Conservation (phyloP, 1,140 invertebrate species). For the Caenorhabditis brenneri region DNA sequence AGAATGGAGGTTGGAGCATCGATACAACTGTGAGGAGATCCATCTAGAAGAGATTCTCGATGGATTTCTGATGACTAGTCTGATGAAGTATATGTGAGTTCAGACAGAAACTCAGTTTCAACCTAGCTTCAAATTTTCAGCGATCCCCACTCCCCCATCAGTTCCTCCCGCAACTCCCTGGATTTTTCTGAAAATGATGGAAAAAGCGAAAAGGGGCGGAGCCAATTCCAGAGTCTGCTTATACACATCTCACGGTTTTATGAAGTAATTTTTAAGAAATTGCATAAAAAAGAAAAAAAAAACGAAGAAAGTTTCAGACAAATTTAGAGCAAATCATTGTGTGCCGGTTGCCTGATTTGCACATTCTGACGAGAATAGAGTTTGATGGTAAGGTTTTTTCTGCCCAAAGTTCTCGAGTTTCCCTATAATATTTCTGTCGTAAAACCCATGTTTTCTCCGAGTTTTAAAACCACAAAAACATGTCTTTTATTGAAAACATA, state of each 20-base stretch:
- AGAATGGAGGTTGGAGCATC: not conserved
- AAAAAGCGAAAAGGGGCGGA: slow-evolving; percentile 1
- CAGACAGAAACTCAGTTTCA: not conserved
- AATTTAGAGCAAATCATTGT: not conserved
- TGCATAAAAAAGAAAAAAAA: not conserved
- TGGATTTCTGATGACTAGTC: not conserved
- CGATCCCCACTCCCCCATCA: not conserved
- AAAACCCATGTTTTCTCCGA: not conserved
- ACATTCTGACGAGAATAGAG: not conserved
- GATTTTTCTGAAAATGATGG: slow-evolving; percentile 6
- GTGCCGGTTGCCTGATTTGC: not conserved
- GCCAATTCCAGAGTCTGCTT: not conserved
- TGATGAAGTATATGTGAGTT: not conserved
- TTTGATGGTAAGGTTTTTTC: not conserved
- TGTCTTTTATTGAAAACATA: too few relatives aligned
- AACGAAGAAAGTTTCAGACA: not conserved
- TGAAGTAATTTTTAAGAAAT: not conserved
- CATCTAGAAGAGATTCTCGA: not conserved
- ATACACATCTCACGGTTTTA: not conserved
- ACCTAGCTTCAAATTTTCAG: not conserved
- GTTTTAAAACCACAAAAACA: too few relatives aligned
- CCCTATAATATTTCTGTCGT: not conserved
- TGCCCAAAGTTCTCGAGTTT: too few relatives aligned
- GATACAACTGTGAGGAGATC: not conserved
- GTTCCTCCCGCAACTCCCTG: not conserved